These are phyloP conservation scores for Nothura maculosa DNA, from an alignment of 2,797 vertebrate genomes.

Conservation along the genomic window DNA sequence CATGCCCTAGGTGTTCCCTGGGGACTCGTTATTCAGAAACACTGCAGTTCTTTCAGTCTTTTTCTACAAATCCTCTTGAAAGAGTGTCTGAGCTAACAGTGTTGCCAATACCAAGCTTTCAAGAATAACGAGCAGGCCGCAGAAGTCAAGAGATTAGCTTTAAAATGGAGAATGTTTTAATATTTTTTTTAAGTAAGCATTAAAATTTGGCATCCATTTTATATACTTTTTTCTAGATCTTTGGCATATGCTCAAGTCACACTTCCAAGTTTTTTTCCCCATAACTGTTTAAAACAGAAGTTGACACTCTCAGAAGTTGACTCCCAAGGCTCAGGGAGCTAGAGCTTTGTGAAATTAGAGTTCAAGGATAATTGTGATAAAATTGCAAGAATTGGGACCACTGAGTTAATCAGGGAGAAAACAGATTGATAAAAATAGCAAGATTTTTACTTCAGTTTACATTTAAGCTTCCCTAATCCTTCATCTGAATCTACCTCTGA, in stretches of 20 bases:
- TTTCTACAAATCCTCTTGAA: constrained; percentile 25
- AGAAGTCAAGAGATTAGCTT: constrained; percentile 55
- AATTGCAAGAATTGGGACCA: not conserved
- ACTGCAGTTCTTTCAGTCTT: constrained; percentile 45
- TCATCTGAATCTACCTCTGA: not conserved
- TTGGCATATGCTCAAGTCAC: constrained; percentile 59
- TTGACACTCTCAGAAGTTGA: constrained; percentile 6
- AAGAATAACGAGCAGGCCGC: constrained; percentile 31
- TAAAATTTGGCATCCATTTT: constrained; percentile 43
- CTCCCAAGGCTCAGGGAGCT: not conserved
- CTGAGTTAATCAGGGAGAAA: not conserved
- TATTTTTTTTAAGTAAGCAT: constrained; percentile 13
- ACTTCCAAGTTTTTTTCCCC: constrained; percentile 50
- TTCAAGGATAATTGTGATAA: not conserved
- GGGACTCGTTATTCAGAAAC: constrained; percentile 41
- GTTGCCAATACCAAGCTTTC: constrained; percentile 26
- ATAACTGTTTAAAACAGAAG: constrained; percentile 61
- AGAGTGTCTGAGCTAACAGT: constrained; percentile 21
- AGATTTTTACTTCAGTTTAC: not conserved
- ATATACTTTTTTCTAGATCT: constrained; percentile 52
- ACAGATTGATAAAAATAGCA: not conserved
- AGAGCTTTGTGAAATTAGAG: not conserved
- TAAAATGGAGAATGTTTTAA: constrained; percentile 37
- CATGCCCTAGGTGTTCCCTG: not conserved
- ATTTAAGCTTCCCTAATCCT: not conserved